Conservation (phyloP, 2,888 invertebrate species). For the Tachina fera region DNA sequence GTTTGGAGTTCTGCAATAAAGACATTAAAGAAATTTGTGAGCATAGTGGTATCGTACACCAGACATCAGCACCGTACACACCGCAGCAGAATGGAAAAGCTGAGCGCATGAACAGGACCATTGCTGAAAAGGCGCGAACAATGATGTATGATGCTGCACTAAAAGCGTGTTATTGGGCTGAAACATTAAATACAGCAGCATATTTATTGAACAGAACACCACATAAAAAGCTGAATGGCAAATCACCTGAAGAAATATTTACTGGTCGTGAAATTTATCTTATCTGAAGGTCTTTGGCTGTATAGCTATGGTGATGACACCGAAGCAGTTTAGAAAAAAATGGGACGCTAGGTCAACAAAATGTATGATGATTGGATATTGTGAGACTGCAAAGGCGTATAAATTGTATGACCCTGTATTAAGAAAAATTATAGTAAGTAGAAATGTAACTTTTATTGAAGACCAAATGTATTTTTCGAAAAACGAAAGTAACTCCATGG, state of each 20-base stretch:
- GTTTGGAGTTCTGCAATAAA: slow-evolving; percentile 38
- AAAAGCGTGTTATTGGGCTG: slow-evolving; percentile 19
- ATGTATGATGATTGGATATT: slow-evolving; percentile 42
- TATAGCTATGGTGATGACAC: slow-evolving; percentile 41
- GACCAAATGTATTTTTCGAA: slow-evolving; percentile 47
- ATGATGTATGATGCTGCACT: slow-evolving; percentile 29
- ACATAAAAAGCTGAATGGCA: background rate
- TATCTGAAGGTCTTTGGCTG: slow-evolving; percentile 47
- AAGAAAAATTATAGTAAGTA: slow-evolving; percentile 33
- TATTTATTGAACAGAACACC: slow-evolving; percentile 42
- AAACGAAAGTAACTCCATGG: background rate
- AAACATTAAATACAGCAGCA: slow-evolving; percentile 16
- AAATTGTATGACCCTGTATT: slow-evolving; percentile 25
- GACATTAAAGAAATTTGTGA: slow-evolving; percentile 4
- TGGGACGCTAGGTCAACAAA: slow-evolving; percentile 48
- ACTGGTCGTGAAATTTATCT: slow-evolving; percentile 19
- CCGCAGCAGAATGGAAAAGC: slow-evolving; percentile 46
- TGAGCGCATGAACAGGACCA: slow-evolving; percentile 37
- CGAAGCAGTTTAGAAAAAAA: slow-evolving; percentile 33
- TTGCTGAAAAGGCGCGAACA: slow-evolving; percentile 24
- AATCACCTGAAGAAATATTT: slow-evolving; percentile 35
- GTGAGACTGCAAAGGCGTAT: slow-evolving; percentile 36
- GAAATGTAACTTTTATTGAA: slow-evolving; percentile 38
- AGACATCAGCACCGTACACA: slow-evolving; percentile 35
- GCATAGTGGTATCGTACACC: slow-evolving; percentile 10